These are phyloP conservation scores for Sisyra terminalis DNA, from an alignment of 2,888 invertebrate species.

Conservation along the genomic window DNA sequence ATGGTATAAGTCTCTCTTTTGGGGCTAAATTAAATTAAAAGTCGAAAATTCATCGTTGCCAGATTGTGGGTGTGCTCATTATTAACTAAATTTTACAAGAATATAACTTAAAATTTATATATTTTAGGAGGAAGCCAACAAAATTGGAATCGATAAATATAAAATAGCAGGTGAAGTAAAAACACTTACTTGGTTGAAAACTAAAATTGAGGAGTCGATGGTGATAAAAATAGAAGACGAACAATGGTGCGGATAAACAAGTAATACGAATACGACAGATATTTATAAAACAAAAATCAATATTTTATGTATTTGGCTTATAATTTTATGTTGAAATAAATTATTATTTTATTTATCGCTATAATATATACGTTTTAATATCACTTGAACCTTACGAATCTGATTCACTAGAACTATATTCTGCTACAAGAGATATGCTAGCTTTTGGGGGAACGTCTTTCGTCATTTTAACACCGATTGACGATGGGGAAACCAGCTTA, in stretches of 20 bases:
- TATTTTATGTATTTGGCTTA: no score
- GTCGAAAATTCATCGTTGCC: no score
- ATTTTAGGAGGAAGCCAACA: slow-evolving; percentile 6
- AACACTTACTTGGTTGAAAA: slow-evolving; percentile 50
- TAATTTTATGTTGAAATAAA: no score
- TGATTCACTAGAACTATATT: neutral
- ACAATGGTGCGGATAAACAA: slow-evolving; percentile 26
- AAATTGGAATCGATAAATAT: slow-evolving; percentile 42
- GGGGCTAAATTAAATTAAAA: no score
- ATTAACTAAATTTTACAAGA: no score
- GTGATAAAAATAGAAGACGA: slow-evolving; percentile 59
- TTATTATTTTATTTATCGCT: no score
- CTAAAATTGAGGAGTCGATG: slow-evolving; percentile 58
- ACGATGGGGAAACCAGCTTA: neutral
- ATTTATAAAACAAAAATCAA: no score
- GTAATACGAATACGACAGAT: neutral
- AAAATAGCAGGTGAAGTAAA: slow-evolving; percentile 45
- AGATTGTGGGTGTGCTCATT: no score
- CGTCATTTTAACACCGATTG: slow-evolving; percentile 1
- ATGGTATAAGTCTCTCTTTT: no score
- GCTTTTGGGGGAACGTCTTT: neutral
- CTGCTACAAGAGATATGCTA: neutral
- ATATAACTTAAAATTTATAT: no score
- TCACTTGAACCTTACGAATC: neutral
- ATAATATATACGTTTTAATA: no score